phyloP scores from a whole-genome alignment of 2,888 invertebrate genomes.

The Allophyes oxyacanthae region DNA sequence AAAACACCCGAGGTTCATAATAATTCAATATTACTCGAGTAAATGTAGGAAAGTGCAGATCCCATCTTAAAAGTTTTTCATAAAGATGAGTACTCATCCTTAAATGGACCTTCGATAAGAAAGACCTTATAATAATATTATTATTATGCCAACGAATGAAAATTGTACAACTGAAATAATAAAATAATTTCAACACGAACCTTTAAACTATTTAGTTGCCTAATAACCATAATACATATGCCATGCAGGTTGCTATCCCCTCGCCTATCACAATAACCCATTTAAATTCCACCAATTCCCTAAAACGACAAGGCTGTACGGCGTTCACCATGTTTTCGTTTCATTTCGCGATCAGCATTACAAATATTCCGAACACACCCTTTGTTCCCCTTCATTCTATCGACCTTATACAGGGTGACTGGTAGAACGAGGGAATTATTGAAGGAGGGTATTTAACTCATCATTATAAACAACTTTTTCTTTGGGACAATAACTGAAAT shows the following conservation, averaged over 20 bases:
- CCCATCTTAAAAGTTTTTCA: no score
- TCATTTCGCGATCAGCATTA: slow-evolving; percentile 33
- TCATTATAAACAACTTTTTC: no score
- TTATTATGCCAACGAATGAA: no score
- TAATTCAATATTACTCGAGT: no score
- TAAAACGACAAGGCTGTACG: slow-evolving; percentile 14
- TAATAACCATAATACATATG: slow-evolving; percentile 1
- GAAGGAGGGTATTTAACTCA: no score
- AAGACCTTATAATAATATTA: neutral
- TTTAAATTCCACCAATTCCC: slow-evolving; percentile 27
- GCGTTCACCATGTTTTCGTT: slow-evolving; percentile 28
- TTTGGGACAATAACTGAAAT: no score
- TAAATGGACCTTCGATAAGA: no score
- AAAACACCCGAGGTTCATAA: no score
- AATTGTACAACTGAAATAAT: no score
- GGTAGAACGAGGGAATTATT: no score
- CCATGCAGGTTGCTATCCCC: neutral
- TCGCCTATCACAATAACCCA: slow-evolving; percentile 24
- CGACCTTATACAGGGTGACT: slow-evolving; percentile 12
- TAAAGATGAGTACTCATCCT: no score
- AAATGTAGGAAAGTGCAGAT: no score
- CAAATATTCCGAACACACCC: slow-evolving; percentile 22
- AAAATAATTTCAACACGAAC: neutral
- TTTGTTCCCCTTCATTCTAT: slow-evolving; percentile 12
- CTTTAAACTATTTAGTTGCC: slow-evolving; percentile 3